Conservation (phyloP, 2,888 invertebrate species). For the Noctua janthe region DNA sequence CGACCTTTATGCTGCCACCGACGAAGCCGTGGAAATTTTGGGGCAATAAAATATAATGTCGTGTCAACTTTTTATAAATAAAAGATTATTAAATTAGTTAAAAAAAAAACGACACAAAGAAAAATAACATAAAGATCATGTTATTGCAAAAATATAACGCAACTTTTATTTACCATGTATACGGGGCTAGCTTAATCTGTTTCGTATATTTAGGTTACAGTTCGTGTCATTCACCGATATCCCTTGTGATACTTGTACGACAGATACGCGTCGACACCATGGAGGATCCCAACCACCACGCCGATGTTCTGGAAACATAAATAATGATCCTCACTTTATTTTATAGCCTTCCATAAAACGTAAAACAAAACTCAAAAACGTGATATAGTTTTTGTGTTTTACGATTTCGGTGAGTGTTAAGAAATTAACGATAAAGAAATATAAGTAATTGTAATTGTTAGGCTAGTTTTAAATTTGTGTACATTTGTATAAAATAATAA, state of each 20-base stretch:
- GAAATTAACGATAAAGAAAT: slow-evolving; percentile 19
- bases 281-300: slow-evolving; percentile 93
- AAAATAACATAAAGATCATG: neutral
- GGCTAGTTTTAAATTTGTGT: neutral
- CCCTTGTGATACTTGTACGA: slow-evolving; percentile 92
- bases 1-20: neutral
- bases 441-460: slow-evolving; percentile 1
- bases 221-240: slow-evolving; percentile 75
- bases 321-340: slow-evolving; percentile 17
- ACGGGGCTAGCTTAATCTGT: neutral
- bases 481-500: neutral
- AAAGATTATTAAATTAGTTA: no score
- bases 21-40: neutral
- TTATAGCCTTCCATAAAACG: slow-evolving; percentile 23
- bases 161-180: slow-evolving; percentile 14
- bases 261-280: slow-evolving; percentile 95
- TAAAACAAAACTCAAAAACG: slow-evolving; percentile 21
- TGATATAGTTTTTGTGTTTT: slow-evolving; percentile 7
- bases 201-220: neutral
- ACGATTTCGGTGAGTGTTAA: slow-evolving; percentile 9
- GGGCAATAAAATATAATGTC: neutral
- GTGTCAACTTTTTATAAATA: neutral
- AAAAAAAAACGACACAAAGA: neutral
- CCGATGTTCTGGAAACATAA: slow-evolving; percentile 93
- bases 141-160: neutral